Conservation (phyloP, 2,797 vertebrate genomes). For the Gambelia wislizenii region DNA sequence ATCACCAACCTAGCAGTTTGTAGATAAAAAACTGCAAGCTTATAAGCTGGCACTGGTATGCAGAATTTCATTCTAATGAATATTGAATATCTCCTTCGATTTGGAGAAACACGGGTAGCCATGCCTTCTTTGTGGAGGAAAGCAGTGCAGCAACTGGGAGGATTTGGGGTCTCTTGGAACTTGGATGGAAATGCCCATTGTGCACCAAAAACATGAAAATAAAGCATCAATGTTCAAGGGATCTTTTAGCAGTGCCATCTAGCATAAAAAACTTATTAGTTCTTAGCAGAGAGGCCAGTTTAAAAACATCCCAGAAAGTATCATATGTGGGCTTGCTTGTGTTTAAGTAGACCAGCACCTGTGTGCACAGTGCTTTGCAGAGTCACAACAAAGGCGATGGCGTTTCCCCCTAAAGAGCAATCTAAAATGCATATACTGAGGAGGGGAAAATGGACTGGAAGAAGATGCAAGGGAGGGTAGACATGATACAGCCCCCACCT, state of each 20-base stretch:
- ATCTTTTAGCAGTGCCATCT: not conserved
- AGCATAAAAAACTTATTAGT: not conserved
- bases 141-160: not conserved
- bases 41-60: not conserved
- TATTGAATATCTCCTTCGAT: not conserved
- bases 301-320: not conserved
- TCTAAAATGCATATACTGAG: not conserved
- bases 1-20: not conserved
- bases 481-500: no score
- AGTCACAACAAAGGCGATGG: no score
- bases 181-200: not conserved
- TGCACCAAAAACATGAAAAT: not conserved
- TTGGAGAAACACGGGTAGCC: no score
- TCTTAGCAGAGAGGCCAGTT: not conserved
- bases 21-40: not conserved
- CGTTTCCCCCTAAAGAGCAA: not conserved
- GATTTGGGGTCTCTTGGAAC: not conserved
- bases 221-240: not conserved
- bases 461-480: not conserved
- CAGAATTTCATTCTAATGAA: not conserved
- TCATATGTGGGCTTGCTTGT: not conserved
- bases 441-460: not conserved
- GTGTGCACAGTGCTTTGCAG: no score
- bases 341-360: not conserved
- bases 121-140: not conserved